Conservation (phyloP, 2,113 vertebrate species). For the Chionomys nivalis region DNA sequence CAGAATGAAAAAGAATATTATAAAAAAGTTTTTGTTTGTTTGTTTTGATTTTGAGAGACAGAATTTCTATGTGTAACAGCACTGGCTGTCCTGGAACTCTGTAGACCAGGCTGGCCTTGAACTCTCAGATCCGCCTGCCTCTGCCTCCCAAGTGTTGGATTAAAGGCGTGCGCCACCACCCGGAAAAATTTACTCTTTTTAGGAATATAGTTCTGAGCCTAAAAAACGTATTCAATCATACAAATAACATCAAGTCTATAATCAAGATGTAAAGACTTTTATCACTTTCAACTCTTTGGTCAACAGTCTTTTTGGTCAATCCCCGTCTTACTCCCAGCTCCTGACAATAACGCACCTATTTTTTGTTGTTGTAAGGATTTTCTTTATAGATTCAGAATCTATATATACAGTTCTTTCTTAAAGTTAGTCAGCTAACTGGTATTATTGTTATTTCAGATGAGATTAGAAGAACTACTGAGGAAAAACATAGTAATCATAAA, state of each 20-base stretch:
- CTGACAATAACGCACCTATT: neutral
- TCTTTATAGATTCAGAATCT: neutral
- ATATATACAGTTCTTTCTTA: neutral
- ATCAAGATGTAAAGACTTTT: slow-evolving; percentile 45
- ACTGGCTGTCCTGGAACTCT: neutral
- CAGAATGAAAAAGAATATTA: slow-evolving; percentile 43
- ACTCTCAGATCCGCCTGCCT: neutral
- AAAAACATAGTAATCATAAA: neutral
- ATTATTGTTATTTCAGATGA: neutral
- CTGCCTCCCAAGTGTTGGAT: neutral
- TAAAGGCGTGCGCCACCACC: neutral
- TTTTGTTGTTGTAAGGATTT: neutral
- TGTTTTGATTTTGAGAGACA: neutral
- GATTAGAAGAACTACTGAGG: neutral
- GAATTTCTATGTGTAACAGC: neutral
- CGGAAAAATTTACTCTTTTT: slow-evolving; percentile 28
- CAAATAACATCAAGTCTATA: slow-evolving; percentile 9
- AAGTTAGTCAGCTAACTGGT: neutral
- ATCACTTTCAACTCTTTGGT: neutral
- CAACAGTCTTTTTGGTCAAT: slow-evolving; percentile 21
- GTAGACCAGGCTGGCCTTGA: neutral
- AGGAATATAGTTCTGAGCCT: neutral
- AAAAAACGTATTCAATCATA: slow-evolving; percentile 4
- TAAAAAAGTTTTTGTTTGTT: neutral
- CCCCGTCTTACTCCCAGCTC: neutral